phyloP scores from a whole-genome alignment of 2,113 vertebrate species.

The Protobothrops mucrosquamatus region DNA sequence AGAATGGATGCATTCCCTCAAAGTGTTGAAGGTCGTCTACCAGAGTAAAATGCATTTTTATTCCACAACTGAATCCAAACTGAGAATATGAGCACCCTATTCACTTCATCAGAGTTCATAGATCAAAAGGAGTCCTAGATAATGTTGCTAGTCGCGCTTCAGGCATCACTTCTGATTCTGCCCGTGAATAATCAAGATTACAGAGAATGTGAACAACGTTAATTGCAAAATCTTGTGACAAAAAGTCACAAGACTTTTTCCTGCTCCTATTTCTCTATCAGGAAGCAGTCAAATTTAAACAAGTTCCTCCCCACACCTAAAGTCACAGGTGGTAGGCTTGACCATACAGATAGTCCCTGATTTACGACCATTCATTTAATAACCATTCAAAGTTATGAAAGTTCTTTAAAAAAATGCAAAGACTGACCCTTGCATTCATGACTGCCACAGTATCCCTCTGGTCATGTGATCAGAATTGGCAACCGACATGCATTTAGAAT shows the following conservation, averaged over 20 bases:
- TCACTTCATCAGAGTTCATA: neutral
- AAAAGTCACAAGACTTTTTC: neutral
- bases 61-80: neutral
- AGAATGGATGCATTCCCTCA: neutral
- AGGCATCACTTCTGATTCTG: neutral
- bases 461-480: neutral
- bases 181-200: neutral
- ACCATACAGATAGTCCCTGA: neutral
- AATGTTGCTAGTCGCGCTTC: neutral
- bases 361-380: neutral
- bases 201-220: neutral
- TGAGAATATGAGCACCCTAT: neutral
- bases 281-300: neutral
- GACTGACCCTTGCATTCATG: neutral
- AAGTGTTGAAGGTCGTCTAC: neutral
- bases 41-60: neutral
- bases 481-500: neutral
- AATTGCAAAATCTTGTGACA: neutral
- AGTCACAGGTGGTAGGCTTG: neutral
- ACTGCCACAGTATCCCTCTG: neutral
- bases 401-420: neutral
- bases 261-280: neutral
- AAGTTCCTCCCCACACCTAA: neutral
- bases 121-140: neutral
- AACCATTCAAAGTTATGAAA: neutral